A percentile compares a stretch with the other conserved stretches of the same genome.
phyloP scores from a whole-genome alignment of 2,113 vertebrate genomes.

The Phylloscopus trochilus region DNA sequence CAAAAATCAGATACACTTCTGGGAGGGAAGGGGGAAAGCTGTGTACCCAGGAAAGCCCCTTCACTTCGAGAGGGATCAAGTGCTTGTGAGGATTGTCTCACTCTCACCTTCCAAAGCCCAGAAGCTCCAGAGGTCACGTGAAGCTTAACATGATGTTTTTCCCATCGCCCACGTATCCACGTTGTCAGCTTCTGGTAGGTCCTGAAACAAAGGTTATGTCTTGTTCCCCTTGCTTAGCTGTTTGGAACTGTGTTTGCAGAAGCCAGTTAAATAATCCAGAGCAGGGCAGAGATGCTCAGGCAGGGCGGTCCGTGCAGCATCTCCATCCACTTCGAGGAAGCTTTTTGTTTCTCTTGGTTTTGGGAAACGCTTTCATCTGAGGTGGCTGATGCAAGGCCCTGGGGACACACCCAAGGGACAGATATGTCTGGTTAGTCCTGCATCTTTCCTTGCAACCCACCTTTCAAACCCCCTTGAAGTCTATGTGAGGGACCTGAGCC shows the following conservation, averaged over 20 bases:
- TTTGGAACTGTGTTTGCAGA: neutral
- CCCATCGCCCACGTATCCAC: neutral
- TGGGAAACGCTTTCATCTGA: neutral
- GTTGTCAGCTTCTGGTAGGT: neutral
- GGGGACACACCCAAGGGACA: neutral
- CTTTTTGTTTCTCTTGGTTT: neutral
- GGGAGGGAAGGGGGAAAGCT: constrained; percentile 44
- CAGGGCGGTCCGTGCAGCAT: neutral
- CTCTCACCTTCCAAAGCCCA: neutral
- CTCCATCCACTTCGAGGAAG: neutral
- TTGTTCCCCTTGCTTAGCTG: neutral
- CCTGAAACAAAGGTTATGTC: neutral
- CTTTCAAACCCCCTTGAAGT: neutral
- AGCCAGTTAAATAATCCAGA: neutral
- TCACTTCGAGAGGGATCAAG: constrained; percentile 48
- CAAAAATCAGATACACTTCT: constrained; percentile 72
- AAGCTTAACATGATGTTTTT: neutral
- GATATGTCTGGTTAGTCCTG: neutral
- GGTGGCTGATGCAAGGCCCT: neutral
- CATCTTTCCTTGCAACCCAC: neutral
- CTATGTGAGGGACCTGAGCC: rapidly evolving
- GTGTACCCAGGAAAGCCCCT: constrained; percentile 41
- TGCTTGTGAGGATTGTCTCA: neutral
- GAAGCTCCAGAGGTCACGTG: neutral
- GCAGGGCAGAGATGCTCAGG: neutral